Base-by-base conservation (phyloP, 1,140 invertebrate species). In the Calosoma granatense region DNA sequence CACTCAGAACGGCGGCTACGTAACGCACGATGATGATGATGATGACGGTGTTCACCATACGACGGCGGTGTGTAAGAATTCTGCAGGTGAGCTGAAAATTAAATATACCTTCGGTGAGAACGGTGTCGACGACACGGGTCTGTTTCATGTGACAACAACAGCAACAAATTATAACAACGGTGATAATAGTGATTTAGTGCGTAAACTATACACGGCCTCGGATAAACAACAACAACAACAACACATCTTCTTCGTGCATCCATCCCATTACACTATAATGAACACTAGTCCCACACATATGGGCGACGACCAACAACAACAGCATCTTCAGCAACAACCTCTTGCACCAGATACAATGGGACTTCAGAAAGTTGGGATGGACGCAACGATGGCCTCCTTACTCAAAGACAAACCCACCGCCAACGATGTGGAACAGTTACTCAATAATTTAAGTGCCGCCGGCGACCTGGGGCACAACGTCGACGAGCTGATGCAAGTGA, bases 231-330 rank as follows among this genome's bases (percentile, higher is more conserved):
- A 26, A 41, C 54, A 17, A 61, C 56, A 58, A 56, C 55, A 2
- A 30, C 65, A 20, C 67, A 72, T 17, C 51, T 58, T n/a, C 60
- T 63, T 53, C 56, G 36, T 1, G 63, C 67, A 51, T 58, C 71
- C 43, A 63, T 65, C 23, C 30, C 67, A 67, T 47, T 26, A 58
- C 59, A 59, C 55, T 64, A 66, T 63, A 60, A 69, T 75, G 72
- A 72, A 69, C 64, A 75, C 72, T 62, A 66, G 71, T 54, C 62
- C 69, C 62, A 68, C 74, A 76, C 77, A 75, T 76, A 84, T 84
- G 81, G 81, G 80, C 73, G 82, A 83, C 68, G n/a, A n/a, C n/a
- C n/a, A n/a, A n/a, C 77, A 81, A 71, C 68, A 72, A 61, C 72
- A 78, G 68, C 80, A 79, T 64, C 26, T 36, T 47, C n/a, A n/a